Evolutionary conservation across 2,797 vertebrate species (phyloP), one percentile per base, ranked within the genome.

Genomic region (Benthosema pterotum): DNA sequence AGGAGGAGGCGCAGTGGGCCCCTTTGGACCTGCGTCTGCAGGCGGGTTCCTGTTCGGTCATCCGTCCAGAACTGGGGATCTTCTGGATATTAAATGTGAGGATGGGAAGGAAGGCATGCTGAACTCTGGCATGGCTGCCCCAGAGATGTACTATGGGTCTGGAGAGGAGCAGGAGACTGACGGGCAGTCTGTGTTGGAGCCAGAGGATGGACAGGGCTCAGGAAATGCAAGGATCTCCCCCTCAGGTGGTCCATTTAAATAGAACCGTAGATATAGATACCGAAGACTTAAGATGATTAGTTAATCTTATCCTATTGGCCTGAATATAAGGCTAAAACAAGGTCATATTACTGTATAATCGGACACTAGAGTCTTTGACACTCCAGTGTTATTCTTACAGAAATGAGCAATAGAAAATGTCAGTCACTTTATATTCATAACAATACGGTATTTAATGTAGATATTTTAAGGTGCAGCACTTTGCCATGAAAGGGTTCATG

Each of bases 81-180:
- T 91, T 0, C 85, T 93, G 86, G 95, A 93, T 45, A 93, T 97
- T 52, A 96, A 96, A 75, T 94, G 94, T 77, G 94, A 95, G 74
- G 92, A 95, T 75, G 91, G 93, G 1, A 94, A 95, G 13, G 93
- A 94, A 3, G 91, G 82, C 66, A 80, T 93, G 74, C 76, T 93
- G 79, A 92, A 89, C 74, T 91, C 92, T 0, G 87, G 91, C 6
- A 83, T 86, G 2, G 85, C 86, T 0, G 90, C 91, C 0, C 89
- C 93, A 0, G 88, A 94, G 74, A 82, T 94, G 88, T 94, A 93
- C 71, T 94, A 94, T 8, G 90, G 88, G 14, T 94, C 95, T 17
- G 92, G 84, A 48, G 91, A 93, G 18, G 93, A 94, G 1, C 89
- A 85, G 25, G 92, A 94, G 15, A 92, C 78, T 15, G 93, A 94